Conservation (phyloP, 2,888 invertebrate species). For the Tanytarsus gracilentus region DNA sequence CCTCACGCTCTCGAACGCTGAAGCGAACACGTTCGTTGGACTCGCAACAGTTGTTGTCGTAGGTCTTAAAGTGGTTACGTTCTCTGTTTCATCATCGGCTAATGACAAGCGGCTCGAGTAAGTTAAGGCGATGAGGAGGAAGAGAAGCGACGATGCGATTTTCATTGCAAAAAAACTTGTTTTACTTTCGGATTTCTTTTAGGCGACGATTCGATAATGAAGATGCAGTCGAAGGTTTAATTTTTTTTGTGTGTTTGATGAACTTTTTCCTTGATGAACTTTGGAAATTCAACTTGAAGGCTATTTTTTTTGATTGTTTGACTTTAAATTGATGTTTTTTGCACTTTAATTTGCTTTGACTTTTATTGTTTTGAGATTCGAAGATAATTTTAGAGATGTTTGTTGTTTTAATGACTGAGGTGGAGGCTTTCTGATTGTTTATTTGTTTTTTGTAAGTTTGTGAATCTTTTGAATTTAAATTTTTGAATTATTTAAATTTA, state of each 20-base stretch:
- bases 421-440: not conserved
- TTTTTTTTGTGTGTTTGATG: too few relatives aligned
- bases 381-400: too few relatives aligned
- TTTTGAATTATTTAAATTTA: not conserved
- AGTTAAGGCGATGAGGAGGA: not conserved
- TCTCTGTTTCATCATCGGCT: not conserved
- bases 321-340: not conserved
- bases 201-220: too few relatives aligned
- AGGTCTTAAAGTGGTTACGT: not conserved
- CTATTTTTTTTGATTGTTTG: not conserved
- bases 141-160: not conserved
- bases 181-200: too few relatives aligned
- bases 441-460: not conserved
- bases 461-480: not conserved
- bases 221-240: not conserved
- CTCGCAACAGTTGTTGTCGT: constrained; percentile 5
- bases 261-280: not conserved
- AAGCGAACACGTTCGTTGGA: constrained; percentile 10
- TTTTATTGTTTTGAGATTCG: too few relatives aligned
- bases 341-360: too few relatives aligned
- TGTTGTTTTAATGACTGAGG: too few relatives aligned
- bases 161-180: too few relatives aligned
- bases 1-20: constrained; percentile 16
- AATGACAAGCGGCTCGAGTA: not conserved
- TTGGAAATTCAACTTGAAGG: not conserved